Evolutionary conservation across 2,888 invertebrate genomes (phyloP), one percentile per base, ranked within the genome.

Genomic region (Xanthia icteritia): DNA sequence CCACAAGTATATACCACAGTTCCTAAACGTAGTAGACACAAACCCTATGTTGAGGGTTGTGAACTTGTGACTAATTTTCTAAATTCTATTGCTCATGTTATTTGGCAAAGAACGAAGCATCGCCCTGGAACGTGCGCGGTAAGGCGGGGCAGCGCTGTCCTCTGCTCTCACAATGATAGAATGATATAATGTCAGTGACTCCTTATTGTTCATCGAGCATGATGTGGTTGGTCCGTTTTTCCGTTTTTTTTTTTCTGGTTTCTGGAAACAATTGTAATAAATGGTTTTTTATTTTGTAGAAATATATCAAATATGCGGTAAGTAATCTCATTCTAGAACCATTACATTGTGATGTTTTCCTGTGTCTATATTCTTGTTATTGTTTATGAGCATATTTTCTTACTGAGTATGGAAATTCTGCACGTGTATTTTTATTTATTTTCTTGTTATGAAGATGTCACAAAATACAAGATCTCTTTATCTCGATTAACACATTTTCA

Each of bases 281-380:
- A 61, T 54, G 13, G 31, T 73, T 64, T 65, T 31, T 51, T 73
- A 63, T 80, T 83, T 92, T 92, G n/a, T 92, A 93, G 92, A 92
- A 89, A 86, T 93, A 92, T 88, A 79, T 92, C 84, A 89, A 90
- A 73, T 89, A 88, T 76, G 89, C 89, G 92, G 93, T 93, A 91
- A 92, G 93, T 78, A 78, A 63, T 31, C 17, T 73, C 27, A 45
- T 74, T 36, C 6, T 66, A 66, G 36, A 69, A 66, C 5, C 2
- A 64, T 67, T 71, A 45, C 23, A 42, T 54, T 79, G 11, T n/a
- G 56, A 45, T 17, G 5, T 65, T 15, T 27, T 48, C 20, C 11
- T n/a, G 6, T 42, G 9, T 31, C n/a, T 15, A 36, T 58, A 15
- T 23, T 27, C 0, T 67, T 39, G 15, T 42, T 51, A 42, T n/a